These are phyloP conservation scores for Sclerodermus sp. DNA, from an alignment of 2,888 invertebrate species.

Conservation along the genomic window DNA sequence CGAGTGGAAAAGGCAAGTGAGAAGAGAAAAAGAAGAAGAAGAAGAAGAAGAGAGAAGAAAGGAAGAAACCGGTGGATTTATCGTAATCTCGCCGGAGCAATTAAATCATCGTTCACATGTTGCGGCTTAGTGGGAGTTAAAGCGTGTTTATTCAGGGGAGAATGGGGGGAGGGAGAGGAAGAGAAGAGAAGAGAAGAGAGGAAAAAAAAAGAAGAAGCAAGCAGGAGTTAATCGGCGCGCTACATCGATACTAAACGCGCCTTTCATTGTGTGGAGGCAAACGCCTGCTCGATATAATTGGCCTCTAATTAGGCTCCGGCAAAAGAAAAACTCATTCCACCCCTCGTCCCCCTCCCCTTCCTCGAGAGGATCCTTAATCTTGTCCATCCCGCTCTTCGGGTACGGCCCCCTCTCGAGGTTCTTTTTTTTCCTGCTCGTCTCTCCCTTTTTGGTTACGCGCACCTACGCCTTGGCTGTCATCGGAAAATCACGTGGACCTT, in stretches of 20 bases:
- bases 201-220: conserved; percentile 43
- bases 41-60: too few species aligned
- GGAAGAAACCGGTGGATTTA: too few species aligned
- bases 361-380: not conserved
- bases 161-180: conserved; percentile 14
- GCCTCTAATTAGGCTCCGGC: conserved; percentile 45
- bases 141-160: conserved; percentile 38
- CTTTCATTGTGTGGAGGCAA: conserved; percentile 47
- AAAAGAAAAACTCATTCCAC: conserved; percentile 31
- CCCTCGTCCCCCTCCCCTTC: not conserved
- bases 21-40: too few species aligned
- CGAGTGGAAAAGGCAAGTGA: too few species aligned
- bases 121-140: conserved; percentile 30
- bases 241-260: conserved; percentile 46
- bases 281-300: conserved; percentile 51
- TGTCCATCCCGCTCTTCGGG: too few species aligned
- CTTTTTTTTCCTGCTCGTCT: too few species aligned
- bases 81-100: not conserved
- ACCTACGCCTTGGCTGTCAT: too few species aligned
- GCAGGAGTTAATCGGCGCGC: conserved; percentile 47
- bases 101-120: not conserved
- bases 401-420: too few species aligned
- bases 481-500: too few species aligned
- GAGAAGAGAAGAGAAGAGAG: conserved; percentile 28
- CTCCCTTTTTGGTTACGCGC: too few species aligned